phyloP scores from a whole-genome alignment of 2,797 vertebrate genomes.

The Calcarius lapponicus region DNA sequence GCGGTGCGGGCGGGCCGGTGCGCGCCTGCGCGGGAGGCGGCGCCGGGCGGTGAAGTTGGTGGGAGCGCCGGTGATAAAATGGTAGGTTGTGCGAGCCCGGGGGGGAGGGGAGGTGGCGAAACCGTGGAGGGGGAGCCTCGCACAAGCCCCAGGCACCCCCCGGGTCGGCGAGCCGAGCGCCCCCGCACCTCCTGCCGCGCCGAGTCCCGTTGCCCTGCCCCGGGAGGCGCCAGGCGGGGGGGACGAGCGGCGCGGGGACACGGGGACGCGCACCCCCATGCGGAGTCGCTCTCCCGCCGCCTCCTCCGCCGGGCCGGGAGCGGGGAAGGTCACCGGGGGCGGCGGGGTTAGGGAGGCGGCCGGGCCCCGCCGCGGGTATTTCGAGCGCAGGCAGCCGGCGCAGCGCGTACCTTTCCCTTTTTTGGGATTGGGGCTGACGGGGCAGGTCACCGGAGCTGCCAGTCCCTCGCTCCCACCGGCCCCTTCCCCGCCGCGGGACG shows the following conservation, averaged over 20 bases:
- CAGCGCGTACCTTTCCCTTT: conserved; percentile 80
- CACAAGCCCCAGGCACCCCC: not conserved
- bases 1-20: conserved; percentile 66
- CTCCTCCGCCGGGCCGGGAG: not conserved
- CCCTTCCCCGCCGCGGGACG: not conserved
- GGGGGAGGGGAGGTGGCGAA: not conserved
- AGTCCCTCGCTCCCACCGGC: not conserved
- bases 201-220: not conserved
- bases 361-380: conserved; percentile 82
- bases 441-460: not conserved
- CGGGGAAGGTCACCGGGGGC: conserved; percentile 22
- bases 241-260: not conserved
- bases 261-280: not conserved
- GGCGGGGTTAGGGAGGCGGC: conserved; percentile 49
- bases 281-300: not conserved
- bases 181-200: not conserved
- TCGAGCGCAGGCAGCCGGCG: conserved; percentile 72
- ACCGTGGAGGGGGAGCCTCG: not conserved
- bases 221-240: not conserved
- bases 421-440: conserved; percentile 57
- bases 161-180: not conserved
- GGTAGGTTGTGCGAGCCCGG: not conserved
- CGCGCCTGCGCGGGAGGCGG: not conserved
- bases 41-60: conserved; percentile 80
- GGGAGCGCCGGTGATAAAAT: conserved; percentile 91